These are phyloP conservation scores for Polyploca ridens DNA, from an alignment of 2,888 invertebrate species.

Conservation along the genomic window DNA sequence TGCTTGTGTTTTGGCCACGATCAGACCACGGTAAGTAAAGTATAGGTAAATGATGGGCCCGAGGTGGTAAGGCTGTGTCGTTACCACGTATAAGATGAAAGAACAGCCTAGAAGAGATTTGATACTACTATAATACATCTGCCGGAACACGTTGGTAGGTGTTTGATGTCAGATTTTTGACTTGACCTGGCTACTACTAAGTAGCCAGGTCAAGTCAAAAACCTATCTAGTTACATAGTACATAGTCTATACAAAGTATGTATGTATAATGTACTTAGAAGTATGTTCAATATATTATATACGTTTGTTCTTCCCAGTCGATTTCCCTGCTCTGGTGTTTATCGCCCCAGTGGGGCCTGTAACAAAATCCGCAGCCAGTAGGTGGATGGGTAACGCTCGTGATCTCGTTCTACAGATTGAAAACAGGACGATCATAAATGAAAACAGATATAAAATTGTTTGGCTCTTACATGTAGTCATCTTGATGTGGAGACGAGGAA, in stretches of 20 bases:
- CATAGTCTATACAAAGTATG: not conserved
- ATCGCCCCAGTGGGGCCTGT: constrained; percentile 45
- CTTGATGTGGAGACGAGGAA: too few relatives aligned
- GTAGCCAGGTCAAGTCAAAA: too few relatives aligned
- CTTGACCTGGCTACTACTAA: too few relatives aligned
- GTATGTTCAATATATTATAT: constrained; percentile 48
- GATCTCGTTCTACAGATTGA: not conserved
- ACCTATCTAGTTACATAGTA: not conserved
- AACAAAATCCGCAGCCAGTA: constrained; percentile 36
- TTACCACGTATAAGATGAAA: too few relatives aligned
- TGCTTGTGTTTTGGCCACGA: too few relatives aligned
- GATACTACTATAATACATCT: too few relatives aligned
- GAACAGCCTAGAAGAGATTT: too few relatives aligned
- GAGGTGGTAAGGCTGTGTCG: too few relatives aligned
- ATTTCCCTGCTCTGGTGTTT: constrained; percentile 50
- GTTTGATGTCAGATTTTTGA: too few relatives aligned
- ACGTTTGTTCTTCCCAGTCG: constrained; percentile 42
- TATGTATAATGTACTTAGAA: constrained; percentile 18
- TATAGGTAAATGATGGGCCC: too few relatives aligned
- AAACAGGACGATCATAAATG: not conserved
- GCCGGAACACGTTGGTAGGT: too few relatives aligned
- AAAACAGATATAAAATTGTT: not conserved
- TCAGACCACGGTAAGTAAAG: too few relatives aligned
- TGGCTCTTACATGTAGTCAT: not conserved
- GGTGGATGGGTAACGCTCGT: constrained; percentile 25